Evolutionary conservation across 2,888 invertebrate species (phyloP).

Genomic region (Cantharis lateralis): DNA sequence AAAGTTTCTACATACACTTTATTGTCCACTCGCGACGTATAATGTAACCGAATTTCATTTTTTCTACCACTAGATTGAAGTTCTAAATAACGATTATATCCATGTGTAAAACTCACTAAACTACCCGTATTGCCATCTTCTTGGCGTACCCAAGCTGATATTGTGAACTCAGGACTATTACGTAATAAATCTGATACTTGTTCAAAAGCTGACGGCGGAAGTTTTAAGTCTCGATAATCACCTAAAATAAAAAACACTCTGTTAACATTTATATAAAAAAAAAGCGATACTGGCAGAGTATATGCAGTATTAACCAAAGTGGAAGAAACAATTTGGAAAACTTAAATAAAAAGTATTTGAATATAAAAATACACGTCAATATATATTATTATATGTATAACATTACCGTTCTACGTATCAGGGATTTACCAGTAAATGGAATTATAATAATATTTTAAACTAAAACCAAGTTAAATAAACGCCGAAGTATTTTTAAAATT

Average conservation of each 20-base stretch:
- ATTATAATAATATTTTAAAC: too few species aligned
- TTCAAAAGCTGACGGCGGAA: conserved; percentile 70
- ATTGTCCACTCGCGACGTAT: conserved; percentile 70
- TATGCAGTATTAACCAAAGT: too few species aligned
- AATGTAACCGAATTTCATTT: conserved; percentile 85
- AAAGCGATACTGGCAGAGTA: too few species aligned
- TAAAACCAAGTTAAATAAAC: too few species aligned
- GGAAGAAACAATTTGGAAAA: too few species aligned
- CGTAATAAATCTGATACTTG: conserved; percentile 71
- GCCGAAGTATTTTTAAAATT: too few species aligned
- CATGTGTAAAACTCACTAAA: conserved; percentile 81
- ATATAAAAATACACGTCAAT: too few species aligned
- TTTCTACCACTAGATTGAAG: conserved; percentile 88
- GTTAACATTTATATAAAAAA: too few species aligned
- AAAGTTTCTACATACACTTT: conserved; percentile 81
- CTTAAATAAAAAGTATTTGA: too few species aligned
- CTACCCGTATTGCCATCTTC: conserved; percentile 83
- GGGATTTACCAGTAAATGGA: too few species aligned
- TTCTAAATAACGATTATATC: conserved; percentile 85
- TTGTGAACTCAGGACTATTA: conserved; percentile 78
- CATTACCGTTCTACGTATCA: too few species aligned
- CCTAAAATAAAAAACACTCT: conserved; percentile 57
- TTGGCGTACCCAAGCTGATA: conserved; percentile 77
- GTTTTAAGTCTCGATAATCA: conserved; percentile 73
- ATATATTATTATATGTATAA: too few species aligned